Conservation (phyloP, 2,888 invertebrate genomes). For the Terebella lapidaria region DNA sequence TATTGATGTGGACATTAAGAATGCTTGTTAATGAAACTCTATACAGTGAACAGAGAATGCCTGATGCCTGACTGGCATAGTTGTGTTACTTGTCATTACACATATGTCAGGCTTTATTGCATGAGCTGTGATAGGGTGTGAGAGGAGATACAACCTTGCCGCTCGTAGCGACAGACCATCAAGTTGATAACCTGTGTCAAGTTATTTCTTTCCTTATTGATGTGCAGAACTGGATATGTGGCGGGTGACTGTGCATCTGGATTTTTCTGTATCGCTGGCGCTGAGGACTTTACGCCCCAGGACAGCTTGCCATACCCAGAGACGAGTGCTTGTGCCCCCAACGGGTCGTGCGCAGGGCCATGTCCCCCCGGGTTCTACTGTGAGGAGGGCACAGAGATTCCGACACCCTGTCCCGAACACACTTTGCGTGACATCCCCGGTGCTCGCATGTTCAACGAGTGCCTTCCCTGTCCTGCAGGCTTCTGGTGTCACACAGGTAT, state of each 20-base stretch:
- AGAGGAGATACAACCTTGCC: no score
- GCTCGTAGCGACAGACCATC: no score
- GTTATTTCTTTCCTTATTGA: not conserved
- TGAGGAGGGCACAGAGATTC: conserved; percentile 29
- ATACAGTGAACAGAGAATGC: no score
- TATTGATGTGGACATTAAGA: no score
- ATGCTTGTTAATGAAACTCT: no score
- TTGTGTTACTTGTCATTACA: no score
- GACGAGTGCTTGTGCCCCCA: conserved; percentile 13
- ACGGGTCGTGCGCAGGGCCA: conserved; percentile 39
- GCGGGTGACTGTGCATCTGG: conserved; percentile 41
- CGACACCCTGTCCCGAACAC: conserved; percentile 42
- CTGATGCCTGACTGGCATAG: no score
- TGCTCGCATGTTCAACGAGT: conserved; percentile 35
- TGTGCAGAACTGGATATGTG: conserved; percentile 38
- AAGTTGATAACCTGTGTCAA: conserved; percentile 41
- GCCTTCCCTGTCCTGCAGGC: conserved; percentile 44
- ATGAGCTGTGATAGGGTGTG: no score
- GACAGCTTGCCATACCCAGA: conserved; percentile 28
- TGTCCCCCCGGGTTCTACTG: conserved; percentile 49
- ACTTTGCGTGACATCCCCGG: conserved; percentile 37
- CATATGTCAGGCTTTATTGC: no score
- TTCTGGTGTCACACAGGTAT: conserved; percentile 40
- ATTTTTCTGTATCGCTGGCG: conserved; percentile 45
- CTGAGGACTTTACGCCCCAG: conserved; percentile 32